These are phyloP conservation scores for Melipona quadrifasciata DNA, from an alignment of 1,140 invertebrate species.

Conservation along the genomic window DNA sequence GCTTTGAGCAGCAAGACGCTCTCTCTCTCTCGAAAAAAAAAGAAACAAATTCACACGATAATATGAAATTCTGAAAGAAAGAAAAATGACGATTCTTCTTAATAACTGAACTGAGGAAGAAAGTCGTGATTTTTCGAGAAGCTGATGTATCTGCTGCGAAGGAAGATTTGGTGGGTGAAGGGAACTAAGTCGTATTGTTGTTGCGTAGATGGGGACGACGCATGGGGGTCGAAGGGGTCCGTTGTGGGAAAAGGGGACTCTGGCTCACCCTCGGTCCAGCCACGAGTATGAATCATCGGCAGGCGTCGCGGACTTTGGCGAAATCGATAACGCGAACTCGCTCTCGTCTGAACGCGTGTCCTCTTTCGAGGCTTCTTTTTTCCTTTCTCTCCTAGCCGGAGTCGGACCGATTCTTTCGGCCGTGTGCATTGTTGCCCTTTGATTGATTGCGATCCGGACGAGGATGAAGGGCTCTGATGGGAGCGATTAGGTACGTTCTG, in stretches of 20 bases:
- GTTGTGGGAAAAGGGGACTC: conserved; percentile 73
- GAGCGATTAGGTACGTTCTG: conserved; percentile 23
- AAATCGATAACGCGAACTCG: conserved; percentile 73
- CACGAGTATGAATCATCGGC: conserved; percentile 77
- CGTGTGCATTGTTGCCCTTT: conserved; percentile 37
- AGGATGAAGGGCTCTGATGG: conserved; percentile 9
- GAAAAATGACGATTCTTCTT: too few species aligned
- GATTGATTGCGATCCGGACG: conserved; percentile 29
- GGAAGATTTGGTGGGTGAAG: neutral
- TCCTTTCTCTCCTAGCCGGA: neutral
- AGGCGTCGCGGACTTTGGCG: conserved; percentile 76
- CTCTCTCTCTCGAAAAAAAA: too few species aligned
- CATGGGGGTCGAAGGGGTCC: conserved; percentile 54
- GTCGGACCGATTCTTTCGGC: conserved; percentile 11
- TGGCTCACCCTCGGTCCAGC: conserved; percentile 72
- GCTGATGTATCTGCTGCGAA: neutral
- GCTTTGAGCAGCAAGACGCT: too few species aligned
- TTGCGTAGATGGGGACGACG: conserved; percentile 28
- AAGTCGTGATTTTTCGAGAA: neutral
- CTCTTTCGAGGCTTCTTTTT: conserved; percentile 56
- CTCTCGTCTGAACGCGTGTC: conserved; percentile 42
- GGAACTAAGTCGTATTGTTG: conserved; percentile 70
- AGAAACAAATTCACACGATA: too few species aligned
- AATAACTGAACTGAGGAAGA: too few species aligned
- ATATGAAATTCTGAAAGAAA: too few species aligned